phyloP scores from a whole-genome alignment of 1,140 invertebrate species.

The Helicoverpa armigera region DNA sequence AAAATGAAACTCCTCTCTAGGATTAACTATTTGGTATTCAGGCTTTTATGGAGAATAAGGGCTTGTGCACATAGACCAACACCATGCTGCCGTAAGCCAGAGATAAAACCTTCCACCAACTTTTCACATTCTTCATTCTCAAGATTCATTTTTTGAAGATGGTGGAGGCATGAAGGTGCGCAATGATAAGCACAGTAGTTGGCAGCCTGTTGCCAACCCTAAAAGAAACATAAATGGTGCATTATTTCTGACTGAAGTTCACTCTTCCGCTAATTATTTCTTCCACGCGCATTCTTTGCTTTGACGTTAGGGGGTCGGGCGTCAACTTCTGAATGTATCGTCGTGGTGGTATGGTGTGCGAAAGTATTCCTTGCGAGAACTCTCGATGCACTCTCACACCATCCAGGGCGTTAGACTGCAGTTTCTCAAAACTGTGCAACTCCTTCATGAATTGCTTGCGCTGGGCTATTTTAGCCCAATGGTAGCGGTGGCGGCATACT shows the following conservation, averaged over 20 bases:
- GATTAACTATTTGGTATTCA: not conserved
- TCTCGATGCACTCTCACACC: constrained; percentile 83
- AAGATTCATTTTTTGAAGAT: too few relatives aligned
- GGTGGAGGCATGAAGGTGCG: too few relatives aligned
- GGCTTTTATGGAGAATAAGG: not conserved
- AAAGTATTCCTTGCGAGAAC: constrained; percentile 83
- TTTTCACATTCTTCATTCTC: too few relatives aligned
- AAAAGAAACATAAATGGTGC: not conserved
- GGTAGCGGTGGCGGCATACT: constrained; percentile 81
- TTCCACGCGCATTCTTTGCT: constrained; percentile 80
- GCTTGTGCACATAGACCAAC: too few relatives aligned
- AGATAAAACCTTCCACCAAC: too few relatives aligned
- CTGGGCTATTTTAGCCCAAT: constrained; percentile 75
- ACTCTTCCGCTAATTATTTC: constrained; percentile 79
- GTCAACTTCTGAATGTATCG: constrained; percentile 79
- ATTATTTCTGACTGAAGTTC: constrained; percentile 70
- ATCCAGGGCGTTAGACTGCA: constrained; percentile 82
- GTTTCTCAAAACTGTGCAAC: constrained; percentile 78
- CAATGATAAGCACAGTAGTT: too few relatives aligned
- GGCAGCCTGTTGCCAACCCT: too few relatives aligned
- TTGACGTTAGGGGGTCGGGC: constrained; percentile 74
- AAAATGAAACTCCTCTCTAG: not conserved
- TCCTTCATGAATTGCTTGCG: constrained; percentile 82
- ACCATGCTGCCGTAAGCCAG: too few relatives aligned
- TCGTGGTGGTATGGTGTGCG: constrained; percentile 80